phyloP scores from a whole-genome alignment of 2,888 invertebrate genomes.

The Drosophila suboccidentalis region DNA sequence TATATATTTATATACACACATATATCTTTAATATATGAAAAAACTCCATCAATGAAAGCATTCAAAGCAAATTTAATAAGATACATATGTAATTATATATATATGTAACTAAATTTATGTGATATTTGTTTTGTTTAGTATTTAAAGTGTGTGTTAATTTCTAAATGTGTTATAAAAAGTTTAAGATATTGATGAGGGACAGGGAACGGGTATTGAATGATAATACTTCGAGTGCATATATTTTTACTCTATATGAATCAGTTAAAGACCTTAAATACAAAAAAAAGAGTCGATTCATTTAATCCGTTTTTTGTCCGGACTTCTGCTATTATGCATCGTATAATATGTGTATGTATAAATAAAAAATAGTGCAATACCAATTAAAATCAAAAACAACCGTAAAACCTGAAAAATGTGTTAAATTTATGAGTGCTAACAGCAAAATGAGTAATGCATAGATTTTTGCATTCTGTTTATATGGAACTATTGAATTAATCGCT shows the following conservation, averaged over 20 bases:
- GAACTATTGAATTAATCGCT: neutral
- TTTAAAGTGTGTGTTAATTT: neutral
- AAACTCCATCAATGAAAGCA: slow-evolving; percentile 16
- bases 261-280: slow-evolving; percentile 7
- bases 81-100: neutral
- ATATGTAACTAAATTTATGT: slow-evolving; percentile 3
- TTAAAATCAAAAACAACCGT: neutral
- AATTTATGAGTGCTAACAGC: neutral
- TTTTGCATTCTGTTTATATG: neutral
- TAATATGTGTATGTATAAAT: neutral
- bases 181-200: neutral
- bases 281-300: neutral
- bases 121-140: slow-evolving; percentile 20
- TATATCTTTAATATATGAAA: neutral
- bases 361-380: neutral
- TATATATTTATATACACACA: neutral
- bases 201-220: slow-evolving; percentile 1
- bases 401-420: neutral
- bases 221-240: slow-evolving; percentile 12
- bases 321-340: neutral
- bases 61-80: slow-evolving; percentile 8
- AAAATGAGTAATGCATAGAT: slow-evolving; percentile 7
- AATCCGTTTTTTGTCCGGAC: neutral
- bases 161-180: neutral
- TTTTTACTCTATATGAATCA: slow-evolving; percentile 4